These are phyloP conservation scores for Melanostoma scalare DNA, from an alignment of 2,888 invertebrate genomes.

Conservation along the genomic window DNA sequence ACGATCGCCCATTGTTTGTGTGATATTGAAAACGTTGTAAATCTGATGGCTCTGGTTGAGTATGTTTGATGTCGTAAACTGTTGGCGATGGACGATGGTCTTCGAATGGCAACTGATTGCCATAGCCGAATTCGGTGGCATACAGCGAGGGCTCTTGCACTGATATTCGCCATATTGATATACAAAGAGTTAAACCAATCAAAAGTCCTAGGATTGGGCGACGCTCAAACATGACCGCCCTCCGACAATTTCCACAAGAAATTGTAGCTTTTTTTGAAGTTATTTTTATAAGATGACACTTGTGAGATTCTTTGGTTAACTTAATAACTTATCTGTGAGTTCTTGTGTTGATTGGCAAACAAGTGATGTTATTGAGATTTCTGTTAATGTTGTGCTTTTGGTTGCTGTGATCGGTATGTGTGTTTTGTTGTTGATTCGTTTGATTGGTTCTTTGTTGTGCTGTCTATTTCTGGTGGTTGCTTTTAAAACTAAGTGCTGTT, in stretches of 20 bases:
- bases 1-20: constrained; percentile 51
- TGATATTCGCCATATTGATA: constrained; percentile 81
- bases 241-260: constrained; percentile 53
- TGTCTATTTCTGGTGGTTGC: constrained; percentile 53
- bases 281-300: constrained; percentile 7
- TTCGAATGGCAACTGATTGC: constrained; percentile 58
- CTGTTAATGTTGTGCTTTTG: constrained; percentile 44
- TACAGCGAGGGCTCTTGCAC: constrained; percentile 78
- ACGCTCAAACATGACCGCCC: constrained; percentile 80
- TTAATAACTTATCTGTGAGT: constrained; percentile 17
- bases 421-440: constrained; percentile 34
- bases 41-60: constrained; percentile 54
- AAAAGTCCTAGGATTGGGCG: constrained; percentile 80
- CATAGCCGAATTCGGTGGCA: constrained; percentile 74
- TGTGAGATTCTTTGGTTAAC: constrained; percentile 17
- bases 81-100: constrained; percentile 62
- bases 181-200: constrained; percentile 80
- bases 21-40: constrained; percentile 58
- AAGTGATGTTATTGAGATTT: constrained; percentile 31
- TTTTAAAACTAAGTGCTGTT: constrained; percentile 61
- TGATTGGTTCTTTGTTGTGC: constrained; percentile 37
- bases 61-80: constrained; percentile 40
- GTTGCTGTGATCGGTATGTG: constrained; percentile 54
- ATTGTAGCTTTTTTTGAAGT: constrained; percentile 39
- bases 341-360: constrained; percentile 20